These are phyloP conservation scores for Mythimna albipuncta DNA, from an alignment of 2,888 invertebrate species.

Conservation along the genomic window DNA sequence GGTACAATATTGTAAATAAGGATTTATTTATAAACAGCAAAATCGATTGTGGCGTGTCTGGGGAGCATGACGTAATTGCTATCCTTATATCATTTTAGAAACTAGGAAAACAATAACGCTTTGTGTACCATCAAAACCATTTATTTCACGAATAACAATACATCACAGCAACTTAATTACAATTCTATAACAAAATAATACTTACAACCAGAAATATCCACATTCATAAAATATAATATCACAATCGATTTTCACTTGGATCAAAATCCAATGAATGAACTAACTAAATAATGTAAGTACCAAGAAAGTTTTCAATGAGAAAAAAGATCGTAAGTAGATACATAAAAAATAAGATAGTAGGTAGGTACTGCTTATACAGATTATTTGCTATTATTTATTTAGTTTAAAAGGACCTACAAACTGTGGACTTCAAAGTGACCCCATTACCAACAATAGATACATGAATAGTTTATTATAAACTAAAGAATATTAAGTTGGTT, in stretches of 20 bases:
- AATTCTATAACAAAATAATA: conserved; percentile 60
- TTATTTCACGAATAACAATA: conserved; percentile 60
- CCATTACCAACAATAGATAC: background rate
- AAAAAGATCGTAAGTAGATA: conserved; percentile 21
- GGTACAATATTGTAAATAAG: too few species aligned
- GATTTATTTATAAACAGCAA: too few species aligned
- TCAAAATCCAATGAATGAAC: conserved; percentile 38
- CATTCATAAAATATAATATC: conserved; percentile 62
- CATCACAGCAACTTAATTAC: conserved; percentile 62
- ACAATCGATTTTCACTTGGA: conserved; percentile 64
- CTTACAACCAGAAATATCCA: conserved; percentile 61
- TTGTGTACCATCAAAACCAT: conserved; percentile 48
- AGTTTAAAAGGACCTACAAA: background rate
- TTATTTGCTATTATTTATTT: conserved; percentile 15
- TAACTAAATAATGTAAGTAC: conserved; percentile 29
- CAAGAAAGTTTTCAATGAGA: conserved; percentile 27
- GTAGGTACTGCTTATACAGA: conserved; percentile 11
- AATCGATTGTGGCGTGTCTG: too few species aligned
- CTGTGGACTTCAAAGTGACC: conserved; percentile 9
- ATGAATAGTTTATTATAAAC: conserved; percentile 4
- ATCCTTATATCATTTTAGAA: background rate
- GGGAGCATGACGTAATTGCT: too few species aligned
- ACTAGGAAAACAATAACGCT: background rate
- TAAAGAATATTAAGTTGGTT: conserved; percentile 21
- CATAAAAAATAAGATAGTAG: background rate